Evolutionary conservation across 2,888 invertebrate species (phyloP), one percentile per base, ranked within the genome.

Genomic region (Drosophila mimica): DNA sequence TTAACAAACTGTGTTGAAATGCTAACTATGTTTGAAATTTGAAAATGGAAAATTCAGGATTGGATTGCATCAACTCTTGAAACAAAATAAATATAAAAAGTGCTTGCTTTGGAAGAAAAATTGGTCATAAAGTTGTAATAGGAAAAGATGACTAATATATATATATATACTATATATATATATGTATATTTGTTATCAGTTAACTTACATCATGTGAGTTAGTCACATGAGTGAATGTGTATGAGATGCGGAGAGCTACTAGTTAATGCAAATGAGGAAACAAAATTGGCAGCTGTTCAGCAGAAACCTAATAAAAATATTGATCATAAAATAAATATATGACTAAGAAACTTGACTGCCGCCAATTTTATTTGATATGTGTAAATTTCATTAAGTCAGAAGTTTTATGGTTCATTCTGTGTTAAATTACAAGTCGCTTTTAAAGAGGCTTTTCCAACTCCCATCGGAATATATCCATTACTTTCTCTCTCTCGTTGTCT

Each of bases 21-120:
- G 60, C 59, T 36, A 20, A 30, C 59, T 56, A 3, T 30, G 56
- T 17, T 25, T 63, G 8, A 20, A 28, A 34, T 11, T 66, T 43
- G 20, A 13, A 61, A 56, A 20, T 15, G 20, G 20, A 30, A 20
- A n/a, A 17, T 51, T 25, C 7, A 46, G 25, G 0, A 7, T 25
- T 46, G 2, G 2, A 46, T 20, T 40, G 40, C n/a, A 2, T 40
- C n/a, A 46, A 7, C 46, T 20, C 46, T 46, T 7, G 4, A 13
- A 13, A 40, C 40, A 15, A 33, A 36, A 38, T 3, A 17, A 17
- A 38, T 38, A 38, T 3, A 17, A 13, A 28, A 5, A 48, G 15
- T 31, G 6, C 0, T 49, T 49, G 49, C 5, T 17, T 28, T 28
- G 17, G 2, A 3, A 11, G 1, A 46, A 3, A 30, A 11, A 30